Evolutionary conservation across 2,797 vertebrate genomes (phyloP).

Genomic region (Rhadinocentrus ornatus): DNA sequence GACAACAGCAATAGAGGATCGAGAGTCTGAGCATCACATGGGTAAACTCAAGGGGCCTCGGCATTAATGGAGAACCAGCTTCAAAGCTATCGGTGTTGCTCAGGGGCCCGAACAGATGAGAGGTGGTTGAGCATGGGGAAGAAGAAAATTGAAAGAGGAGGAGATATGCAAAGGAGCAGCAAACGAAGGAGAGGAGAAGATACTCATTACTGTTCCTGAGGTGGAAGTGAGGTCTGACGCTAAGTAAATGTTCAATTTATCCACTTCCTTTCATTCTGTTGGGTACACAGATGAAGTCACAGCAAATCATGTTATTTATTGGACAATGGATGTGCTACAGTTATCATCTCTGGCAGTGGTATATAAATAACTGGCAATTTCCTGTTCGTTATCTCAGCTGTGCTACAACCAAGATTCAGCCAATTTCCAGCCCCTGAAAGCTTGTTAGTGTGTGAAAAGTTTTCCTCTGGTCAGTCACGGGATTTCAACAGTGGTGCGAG

Average conservation of each 20-base stretch:
- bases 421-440: not conserved
- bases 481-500: not conserved
- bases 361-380: slow-evolving; percentile 39
- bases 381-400: slow-evolving; percentile 13
- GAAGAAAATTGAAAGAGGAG: not conserved
- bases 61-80: slow-evolving; percentile 50
- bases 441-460: slow-evolving; percentile 2
- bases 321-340: slow-evolving; percentile 16
- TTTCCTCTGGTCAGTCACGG: not conserved
- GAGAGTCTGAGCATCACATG: slow-evolving; percentile 37
- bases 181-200: slow-evolving; percentile 3
- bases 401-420: slow-evolving; percentile 13
- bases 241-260: slow-evolving; percentile 28
- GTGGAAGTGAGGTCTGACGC: slow-evolving; percentile 18
- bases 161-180: slow-evolving; percentile 18
- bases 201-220: not conserved
- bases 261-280: slow-evolving; percentile 8
- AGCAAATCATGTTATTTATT: slow-evolving; percentile 5
- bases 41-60: slow-evolving; percentile 36
- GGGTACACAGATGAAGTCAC: slow-evolving; percentile 11
- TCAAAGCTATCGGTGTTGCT: slow-evolving; percentile 57
- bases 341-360: slow-evolving; percentile 27
- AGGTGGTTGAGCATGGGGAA: not conserved
- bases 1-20: slow-evolving; percentile 37
- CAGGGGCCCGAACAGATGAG: slow-evolving; percentile 19